Conservation (phyloP, 2,888 invertebrate species). For the Oeneis ivallda region DNA sequence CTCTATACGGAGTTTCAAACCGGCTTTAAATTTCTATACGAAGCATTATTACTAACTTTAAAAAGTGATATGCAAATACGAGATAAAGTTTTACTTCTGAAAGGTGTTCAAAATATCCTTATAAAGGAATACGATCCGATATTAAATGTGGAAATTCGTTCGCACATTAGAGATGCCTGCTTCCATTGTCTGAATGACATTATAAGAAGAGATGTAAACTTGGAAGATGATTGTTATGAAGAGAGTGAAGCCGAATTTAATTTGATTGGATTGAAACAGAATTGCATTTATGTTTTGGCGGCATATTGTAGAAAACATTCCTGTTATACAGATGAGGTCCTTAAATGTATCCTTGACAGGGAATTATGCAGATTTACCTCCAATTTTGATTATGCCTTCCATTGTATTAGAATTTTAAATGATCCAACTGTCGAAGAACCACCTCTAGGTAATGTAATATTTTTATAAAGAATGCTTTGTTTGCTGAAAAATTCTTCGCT, state of each 20-base stretch:
- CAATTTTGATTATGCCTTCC: constrained; percentile 58
- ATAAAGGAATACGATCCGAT: constrained; percentile 50
- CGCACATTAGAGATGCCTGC: constrained; percentile 53
- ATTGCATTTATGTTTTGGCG: constrained; percentile 60
- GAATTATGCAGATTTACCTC: constrained; percentile 59
- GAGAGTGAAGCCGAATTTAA: constrained; percentile 60
- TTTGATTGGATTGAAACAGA: constrained; percentile 55
- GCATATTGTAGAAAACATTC: constrained; percentile 61
- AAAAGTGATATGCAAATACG: constrained; percentile 49
- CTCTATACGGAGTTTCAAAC: constrained; percentile 47
- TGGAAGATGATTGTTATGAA: constrained; percentile 52
- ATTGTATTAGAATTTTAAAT: constrained; percentile 58
- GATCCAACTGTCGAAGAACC: constrained; percentile 50
- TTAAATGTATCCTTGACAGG: constrained; percentile 62
- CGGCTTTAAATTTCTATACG: constrained; percentile 50
- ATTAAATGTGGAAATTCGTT: constrained; percentile 50
- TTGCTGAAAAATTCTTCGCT: background rate
- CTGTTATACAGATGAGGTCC: constrained; percentile 59
- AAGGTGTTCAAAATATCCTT: constrained; percentile 52
- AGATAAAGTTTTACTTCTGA: constrained; percentile 53
- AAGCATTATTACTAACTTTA: constrained; percentile 47
- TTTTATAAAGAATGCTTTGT: background rate
- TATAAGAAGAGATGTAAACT: constrained; percentile 50
- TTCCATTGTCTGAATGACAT: constrained; percentile 62
- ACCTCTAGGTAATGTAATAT: constrained; percentile 56